Evolutionary conservation across 2,888 invertebrate genomes (phyloP).

Genomic region (Sinohyriopsis cumingii): DNA sequence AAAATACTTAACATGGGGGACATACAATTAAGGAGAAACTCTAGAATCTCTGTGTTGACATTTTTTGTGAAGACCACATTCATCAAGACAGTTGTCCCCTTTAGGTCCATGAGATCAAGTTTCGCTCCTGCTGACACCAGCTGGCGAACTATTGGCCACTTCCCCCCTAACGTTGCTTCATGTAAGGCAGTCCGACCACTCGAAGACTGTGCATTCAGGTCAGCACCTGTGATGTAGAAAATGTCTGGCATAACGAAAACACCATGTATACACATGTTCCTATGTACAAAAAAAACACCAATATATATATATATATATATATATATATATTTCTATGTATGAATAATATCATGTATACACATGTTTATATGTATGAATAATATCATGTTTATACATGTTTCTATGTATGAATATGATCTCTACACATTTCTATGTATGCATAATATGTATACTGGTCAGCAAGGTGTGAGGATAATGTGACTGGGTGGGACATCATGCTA

Average conservation of each 20-base stretch:
- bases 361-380: not conserved
- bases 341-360: not conserved
- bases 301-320: not conserved
- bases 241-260: not conserved
- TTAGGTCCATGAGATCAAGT: slow-evolving; percentile 41
- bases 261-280: not conserved
- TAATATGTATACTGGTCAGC: too few species aligned
- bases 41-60: slow-evolving; percentile 24
- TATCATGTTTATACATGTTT: not conserved
- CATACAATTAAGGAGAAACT: slow-evolving; percentile 33
- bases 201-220: slow-evolving; percentile 38
- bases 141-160: slow-evolving; percentile 20
- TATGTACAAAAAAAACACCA: not conserved
- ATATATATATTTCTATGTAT: too few species aligned
- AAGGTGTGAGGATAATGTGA: too few species aligned
- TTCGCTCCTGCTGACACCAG: slow-evolving; percentile 46
- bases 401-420: too few species aligned
- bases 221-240: slow-evolving; percentile 30
- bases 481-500: too few species aligned
- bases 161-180: slow-evolving; percentile 36
- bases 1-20: not conserved
- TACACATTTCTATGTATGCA: too few species aligned
- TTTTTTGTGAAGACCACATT: slow-evolving; percentile 21
- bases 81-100: slow-evolving; percentile 40
- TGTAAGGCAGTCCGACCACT: slow-evolving; percentile 43